Conservation (phyloP, 1,140 invertebrate genomes). For the Cardiocondyla obscurior region DNA sequence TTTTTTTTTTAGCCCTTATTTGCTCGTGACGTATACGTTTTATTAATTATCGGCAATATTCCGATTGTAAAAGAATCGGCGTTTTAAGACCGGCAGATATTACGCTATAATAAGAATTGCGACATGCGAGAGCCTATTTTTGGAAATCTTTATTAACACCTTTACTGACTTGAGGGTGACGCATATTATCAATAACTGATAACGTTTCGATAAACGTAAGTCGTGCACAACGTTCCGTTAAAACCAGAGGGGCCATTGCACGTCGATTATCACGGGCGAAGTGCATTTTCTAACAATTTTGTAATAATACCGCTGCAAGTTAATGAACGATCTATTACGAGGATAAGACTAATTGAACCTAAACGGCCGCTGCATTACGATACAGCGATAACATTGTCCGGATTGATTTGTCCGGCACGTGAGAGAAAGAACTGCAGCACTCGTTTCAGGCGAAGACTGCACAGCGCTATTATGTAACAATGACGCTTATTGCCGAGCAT, state of each 20-base stretch:
- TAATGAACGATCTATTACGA: conserved; percentile 22
- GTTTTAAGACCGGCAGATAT: not conserved
- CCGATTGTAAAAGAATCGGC: not conserved
- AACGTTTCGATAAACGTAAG: not conserved
- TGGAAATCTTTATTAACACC: not conserved
- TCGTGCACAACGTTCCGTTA: not conserved
- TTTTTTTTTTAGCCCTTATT: not conserved
- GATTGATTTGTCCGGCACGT: not conserved
- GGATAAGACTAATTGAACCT: not conserved
- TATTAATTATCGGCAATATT: not conserved
- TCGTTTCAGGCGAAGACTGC: not conserved
- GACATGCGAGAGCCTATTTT: not conserved
- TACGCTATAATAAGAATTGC: not conserved
- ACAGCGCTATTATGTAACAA: conserved; percentile 3
- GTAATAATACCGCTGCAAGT: not conserved
- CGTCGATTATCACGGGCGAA: not conserved
- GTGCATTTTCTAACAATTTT: not conserved
- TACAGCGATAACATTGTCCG: not conserved
- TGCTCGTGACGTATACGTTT: not conserved
- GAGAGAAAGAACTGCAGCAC: not conserved
- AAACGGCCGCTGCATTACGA: not conserved
- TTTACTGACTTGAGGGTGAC: not conserved
- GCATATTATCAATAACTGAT: not conserved
- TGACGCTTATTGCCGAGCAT: not conserved
- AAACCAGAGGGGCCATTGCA: not conserved